A percentile compares a stretch with the other conserved stretches of the same genome.
Evolutionary conservation across 2,113 vertebrate species (phyloP).

Genomic region (Epinephelus moara): DNA sequence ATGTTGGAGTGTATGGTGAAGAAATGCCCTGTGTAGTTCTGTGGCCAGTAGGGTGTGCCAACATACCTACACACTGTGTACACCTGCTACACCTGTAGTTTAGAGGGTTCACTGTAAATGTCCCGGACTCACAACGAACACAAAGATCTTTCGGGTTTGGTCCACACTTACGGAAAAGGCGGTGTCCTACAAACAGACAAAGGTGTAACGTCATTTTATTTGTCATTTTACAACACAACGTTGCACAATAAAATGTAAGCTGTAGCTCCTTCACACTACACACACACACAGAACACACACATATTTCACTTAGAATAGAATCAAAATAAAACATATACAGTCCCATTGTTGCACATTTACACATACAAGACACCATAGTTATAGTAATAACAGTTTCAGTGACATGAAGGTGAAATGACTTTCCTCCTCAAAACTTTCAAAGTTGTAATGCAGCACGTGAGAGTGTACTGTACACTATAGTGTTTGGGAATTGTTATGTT

Average conservation of each 20-base stretch:
- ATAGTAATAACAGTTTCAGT: neutral
- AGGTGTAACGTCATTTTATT: neutral
- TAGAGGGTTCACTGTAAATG: neutral
- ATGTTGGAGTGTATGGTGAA: neutral
- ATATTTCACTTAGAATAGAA: no score
- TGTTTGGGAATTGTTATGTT: neutral
- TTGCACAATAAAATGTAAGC: neutral
- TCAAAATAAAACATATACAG: neutral
- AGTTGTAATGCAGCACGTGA: neutral
- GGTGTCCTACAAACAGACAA: constrained; percentile 74
- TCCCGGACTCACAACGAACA: constrained; percentile 54
- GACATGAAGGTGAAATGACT: neutral
- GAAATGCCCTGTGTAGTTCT: neutral
- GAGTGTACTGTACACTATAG: neutral
- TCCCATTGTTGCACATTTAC: neutral
- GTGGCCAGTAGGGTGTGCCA: no score
- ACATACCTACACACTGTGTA: constrained; percentile 77
- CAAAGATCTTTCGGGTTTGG: constrained; percentile 42
- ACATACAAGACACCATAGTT: neutral
- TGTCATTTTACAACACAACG: neutral
- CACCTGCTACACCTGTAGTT: accelerated
- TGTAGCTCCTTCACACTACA: neutral
- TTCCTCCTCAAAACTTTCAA: neutral
- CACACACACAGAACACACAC: neutral
- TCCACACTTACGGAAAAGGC: constrained; percentile 21